Percentiles rank a stretch among this genome's conserved stretches.
phyloP scores from a whole-genome alignment of 2,888 invertebrate genomes.

The Orthosia incerta region DNA sequence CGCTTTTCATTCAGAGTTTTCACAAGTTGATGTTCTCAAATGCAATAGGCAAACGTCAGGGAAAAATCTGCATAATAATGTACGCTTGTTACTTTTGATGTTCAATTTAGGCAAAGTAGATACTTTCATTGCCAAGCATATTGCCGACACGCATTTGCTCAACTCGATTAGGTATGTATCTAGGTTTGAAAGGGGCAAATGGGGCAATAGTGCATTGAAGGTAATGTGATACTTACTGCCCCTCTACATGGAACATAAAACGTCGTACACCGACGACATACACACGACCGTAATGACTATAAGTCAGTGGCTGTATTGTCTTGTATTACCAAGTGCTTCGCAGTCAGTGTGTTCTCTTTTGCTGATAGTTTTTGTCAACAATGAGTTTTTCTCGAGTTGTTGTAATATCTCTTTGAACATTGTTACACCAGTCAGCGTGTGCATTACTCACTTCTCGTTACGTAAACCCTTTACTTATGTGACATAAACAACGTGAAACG shows the following conservation, averaged over 20 bases:
- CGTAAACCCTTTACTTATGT: constrained; percentile 53
- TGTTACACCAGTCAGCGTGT: constrained; percentile 49
- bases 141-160: constrained; percentile 49
- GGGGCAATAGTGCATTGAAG: constrained; percentile 57
- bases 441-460: constrained; percentile 48
- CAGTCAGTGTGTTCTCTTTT: neutral
- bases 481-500: constrained; percentile 48
- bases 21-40: neutral
- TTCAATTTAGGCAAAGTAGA: constrained; percentile 45
- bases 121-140: constrained; percentile 51
- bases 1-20: neutral
- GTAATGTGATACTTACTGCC: constrained; percentile 48
- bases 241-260: constrained; percentile 28
- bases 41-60: neutral
- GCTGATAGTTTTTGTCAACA: constrained; percentile 44
- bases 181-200: constrained; percentile 59
- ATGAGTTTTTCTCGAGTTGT: constrained; percentile 41
- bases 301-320: constrained; percentile 21
- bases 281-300: constrained; percentile 31
- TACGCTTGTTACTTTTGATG: constrained; percentile 10
- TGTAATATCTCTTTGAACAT: constrained; percentile 34
- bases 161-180: constrained; percentile 57
- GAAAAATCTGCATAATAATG: constrained; percentile 13
- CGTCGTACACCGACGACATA: constrained; percentile 23
- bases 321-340: constrained; percentile 16